A percentile compares a stretch with the other conserved stretches of the same genome.
These are phyloP conservation scores for Polyploca ridens DNA, from an alignment of 2,888 invertebrate species.

Conservation along the genomic window DNA sequence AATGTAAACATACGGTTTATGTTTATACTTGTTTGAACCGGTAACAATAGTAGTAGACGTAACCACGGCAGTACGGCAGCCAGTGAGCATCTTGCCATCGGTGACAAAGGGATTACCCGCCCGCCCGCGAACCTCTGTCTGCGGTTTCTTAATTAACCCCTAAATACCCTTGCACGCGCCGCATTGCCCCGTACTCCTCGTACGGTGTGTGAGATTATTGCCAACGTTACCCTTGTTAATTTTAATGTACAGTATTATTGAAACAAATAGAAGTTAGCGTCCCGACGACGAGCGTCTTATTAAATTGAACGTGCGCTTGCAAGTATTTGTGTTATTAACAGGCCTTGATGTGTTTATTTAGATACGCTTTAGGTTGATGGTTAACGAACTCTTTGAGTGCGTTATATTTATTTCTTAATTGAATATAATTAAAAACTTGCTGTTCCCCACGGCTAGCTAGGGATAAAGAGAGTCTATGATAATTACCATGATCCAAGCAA, in stretches of 20 bases:
- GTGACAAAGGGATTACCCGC: conserved; percentile 79
- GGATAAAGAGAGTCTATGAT: no score
- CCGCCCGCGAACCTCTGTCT: conserved; percentile 59
- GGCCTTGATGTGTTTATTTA: conserved; percentile 7
- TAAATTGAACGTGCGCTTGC: conserved; percentile 51
- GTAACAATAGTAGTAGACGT: conserved; percentile 52
- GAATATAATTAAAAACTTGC: no score
- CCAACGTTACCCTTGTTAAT: conserved; percentile 75
- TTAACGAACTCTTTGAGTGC: no score
- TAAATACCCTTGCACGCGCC: conserved; percentile 74
- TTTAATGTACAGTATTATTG: conserved; percentile 76
- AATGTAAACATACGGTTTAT: neutral
- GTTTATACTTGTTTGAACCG: conserved; percentile 42
- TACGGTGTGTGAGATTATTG: conserved; percentile 77
- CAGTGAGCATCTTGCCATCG: conserved; percentile 63
- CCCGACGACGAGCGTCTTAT: conserved; percentile 47
- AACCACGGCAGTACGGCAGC: conserved; percentile 33
- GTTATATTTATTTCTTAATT: no score
- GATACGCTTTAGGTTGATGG: neutral
- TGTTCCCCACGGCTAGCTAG: no score
- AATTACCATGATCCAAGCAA: no score
- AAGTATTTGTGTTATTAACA: conserved; percentile 36
- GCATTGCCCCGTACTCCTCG: conserved; percentile 55
- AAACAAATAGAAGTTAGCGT: conserved; percentile 67
- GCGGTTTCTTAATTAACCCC: conserved; percentile 83